Evolutionary conservation across 1,140 invertebrate species (phyloP), one percentile per base, ranked within the genome.

Genomic region (Papilio dardanus): DNA sequence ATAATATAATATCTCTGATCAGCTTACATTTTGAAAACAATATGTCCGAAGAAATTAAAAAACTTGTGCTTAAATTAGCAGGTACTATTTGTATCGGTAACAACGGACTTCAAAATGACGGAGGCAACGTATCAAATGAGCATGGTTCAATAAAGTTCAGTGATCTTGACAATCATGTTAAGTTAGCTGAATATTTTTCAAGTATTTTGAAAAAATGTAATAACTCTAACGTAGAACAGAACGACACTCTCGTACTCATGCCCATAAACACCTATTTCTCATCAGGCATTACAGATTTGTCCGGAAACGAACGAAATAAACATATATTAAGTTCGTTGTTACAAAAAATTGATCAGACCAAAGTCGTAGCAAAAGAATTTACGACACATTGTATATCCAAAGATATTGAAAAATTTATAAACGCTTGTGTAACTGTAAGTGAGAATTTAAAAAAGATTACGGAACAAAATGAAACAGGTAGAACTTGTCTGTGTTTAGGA

Each of bases 331-430:
- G 67, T 12, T 77, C 66, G 50, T 77, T 88, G 75, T 40, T 82
- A 6, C 75, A 68, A 40, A 74, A 83, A n/a, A 81, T 86, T 33
- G 74, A 82, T 30, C 73, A 82, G 65, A 81, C 81, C 4, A 79
- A 83, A 31, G 67, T 76, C 35, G 54, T 83, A 3, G 79, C 77
- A 30, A 80, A 74, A 69, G 66, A 79, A 58, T 83, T 77, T 8
- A 81, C 81, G 76, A 73, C 80, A 54, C 50, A 74, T 66, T 77
- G 79, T 31, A 46, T 84, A 16, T 62, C 75, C 12, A 71, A 78
- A 14, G 82, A 78, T 21, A 74, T 83, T 28, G 81, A 85, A 54
- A 74, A 82, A 37, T 81, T 85, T 40, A 75, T 86, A 33, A 79
- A 79, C 73, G 77, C 77, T 21, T 82, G 78, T 50, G 77, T 78